Evolutionary conservation across 2,797 vertebrate species (phyloP), one percentile per base, ranked within the genome.

Genomic region (Pseudochromis fuscus): DNA sequence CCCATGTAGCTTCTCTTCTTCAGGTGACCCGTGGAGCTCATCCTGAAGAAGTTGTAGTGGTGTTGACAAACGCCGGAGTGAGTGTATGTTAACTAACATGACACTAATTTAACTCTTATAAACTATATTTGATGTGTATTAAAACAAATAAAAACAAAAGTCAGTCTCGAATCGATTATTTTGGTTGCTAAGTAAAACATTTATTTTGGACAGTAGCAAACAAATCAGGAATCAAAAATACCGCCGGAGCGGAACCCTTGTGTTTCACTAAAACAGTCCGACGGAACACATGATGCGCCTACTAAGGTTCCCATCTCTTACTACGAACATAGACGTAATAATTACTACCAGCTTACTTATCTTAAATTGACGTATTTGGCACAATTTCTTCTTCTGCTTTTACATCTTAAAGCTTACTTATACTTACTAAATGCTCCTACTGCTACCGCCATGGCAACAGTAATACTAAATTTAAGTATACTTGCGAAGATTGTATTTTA

Each of bases 1-100:
- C 93, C 94, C 88, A 95, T 83, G 84, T 93, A 94, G 75, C 86
- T 88, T 52, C 92, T 95, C 86, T 87, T 93, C 65, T 89, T 93
- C 42, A 57, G 42, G 27, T 79, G 70, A 68, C 23, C 79, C 38
- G 71, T 62, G 9, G 31, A 60, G 75, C 63, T 90, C 92, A 93
- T 93, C 1, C 12, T 84, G 64, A 45, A 28, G 6, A 58, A 21
- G 27, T 4, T 48, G 58, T 13, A 3, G 9, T 9, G 42, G 11
- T 57, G 53, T 33, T 44, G 49, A 59, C 57, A 67, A 62, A 70
- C 58, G 44, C 10, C 18, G n/a, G 23, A 59, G 28, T 18, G 40
- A 21, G 4, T 57, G 56, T 19, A 18, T 24, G 44, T 77, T 48
- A 23, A 38, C 59, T 50, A 84, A 49, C 84, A 88, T 90, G 81